Evolutionary conservation across 2,888 invertebrate species (phyloP), one percentile per base, ranked within the genome.

Genomic region (Ephialtes manifestator): DNA sequence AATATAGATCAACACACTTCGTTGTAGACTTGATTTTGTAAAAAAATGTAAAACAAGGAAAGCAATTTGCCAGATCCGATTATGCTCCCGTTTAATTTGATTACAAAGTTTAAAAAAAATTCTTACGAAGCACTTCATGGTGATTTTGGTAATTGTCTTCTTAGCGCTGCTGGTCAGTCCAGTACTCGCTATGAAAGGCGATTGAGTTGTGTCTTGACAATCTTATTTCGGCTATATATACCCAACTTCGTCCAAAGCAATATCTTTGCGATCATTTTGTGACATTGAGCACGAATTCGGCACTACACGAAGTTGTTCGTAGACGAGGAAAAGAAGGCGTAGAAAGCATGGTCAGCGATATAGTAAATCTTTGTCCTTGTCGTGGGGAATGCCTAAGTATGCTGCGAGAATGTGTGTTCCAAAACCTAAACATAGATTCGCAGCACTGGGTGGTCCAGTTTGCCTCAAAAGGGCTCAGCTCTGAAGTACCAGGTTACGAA

Each of bases 101-200:
- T 39, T 11, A 10, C 2, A 43, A 18, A 63, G 4, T 39, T n/a
- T n/a, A n/a, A 39, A 39, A 20, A 18, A 35, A n/a, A 39, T 74
- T 89, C 92, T 92, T 85, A 92, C 92, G 79, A 91, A 85, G 48
- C 85, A 67, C 83, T 89, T 91, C 92, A 92, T 92, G 81, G 39
- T 83, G 65, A 20, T 65, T 20, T n/a, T 18, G 83, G 68, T 81
- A 65, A 63, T 51, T 67, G 48, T 60, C 58, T 55, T 77, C 74
- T 85, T 63, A 78, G 86, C 90, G 91, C 90, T 91, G 86, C 79
- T 85, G 85, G 43, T 80, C 82, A 11, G 83, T 81, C 76, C 90
- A 90, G 90, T 88, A 91, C 89, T 91, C 90, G 90, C 88, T 86
- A 89, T 86, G 89, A 89, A 86, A 85, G 88, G 85, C 83, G 87